A percentile compares a stretch with the other conserved stretches of the same genome.
phyloP scores from a whole-genome alignment of 2,797 vertebrate species.

The Amazonetta brasiliensis region DNA sequence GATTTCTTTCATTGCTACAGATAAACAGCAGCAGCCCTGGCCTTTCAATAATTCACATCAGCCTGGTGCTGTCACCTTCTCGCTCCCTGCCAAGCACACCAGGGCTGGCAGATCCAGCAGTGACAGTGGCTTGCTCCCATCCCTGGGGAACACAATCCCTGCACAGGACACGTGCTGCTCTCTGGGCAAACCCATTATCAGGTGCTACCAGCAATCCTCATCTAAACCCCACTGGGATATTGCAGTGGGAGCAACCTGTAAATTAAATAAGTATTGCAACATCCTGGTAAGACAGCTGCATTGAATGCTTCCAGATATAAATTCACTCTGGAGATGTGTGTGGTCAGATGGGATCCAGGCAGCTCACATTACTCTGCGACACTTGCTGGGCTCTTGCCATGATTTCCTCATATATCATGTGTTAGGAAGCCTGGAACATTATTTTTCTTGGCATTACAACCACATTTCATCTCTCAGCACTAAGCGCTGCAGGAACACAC shows the following conservation, averaged over 20 bases:
- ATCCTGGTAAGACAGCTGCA: neutral
- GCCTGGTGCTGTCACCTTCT: neutral
- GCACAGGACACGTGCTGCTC: accelerated
- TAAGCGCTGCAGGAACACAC: conserved; percentile 29
- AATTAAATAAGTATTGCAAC: conserved; percentile 13
- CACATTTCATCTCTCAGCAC: conserved; percentile 48
- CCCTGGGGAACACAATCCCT: accelerated
- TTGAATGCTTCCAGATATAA: conserved; percentile 42
- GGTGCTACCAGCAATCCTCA: neutral
- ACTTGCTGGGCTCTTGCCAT: neutral
- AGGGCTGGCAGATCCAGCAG: neutral
- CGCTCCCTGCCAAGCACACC: accelerated
- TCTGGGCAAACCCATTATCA: neutral
- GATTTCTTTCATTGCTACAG: neutral
- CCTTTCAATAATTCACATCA: neutral
- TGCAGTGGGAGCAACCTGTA: neutral
- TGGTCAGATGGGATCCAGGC: conserved; percentile 34
- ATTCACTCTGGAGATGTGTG: neutral
- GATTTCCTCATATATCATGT: conserved; percentile 21
- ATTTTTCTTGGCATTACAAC: neutral
- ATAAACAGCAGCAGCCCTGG: neutral
- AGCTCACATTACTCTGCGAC: neutral
- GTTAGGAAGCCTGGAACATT: conserved; percentile 10
- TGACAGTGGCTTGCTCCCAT: neutral
- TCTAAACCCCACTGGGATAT: neutral